A percentile compares a stretch with the other conserved stretches of the same genome.
These are phyloP conservation scores for Nibea albiflora DNA, from an alignment of 2,113 vertebrate species.

Conservation along the genomic window DNA sequence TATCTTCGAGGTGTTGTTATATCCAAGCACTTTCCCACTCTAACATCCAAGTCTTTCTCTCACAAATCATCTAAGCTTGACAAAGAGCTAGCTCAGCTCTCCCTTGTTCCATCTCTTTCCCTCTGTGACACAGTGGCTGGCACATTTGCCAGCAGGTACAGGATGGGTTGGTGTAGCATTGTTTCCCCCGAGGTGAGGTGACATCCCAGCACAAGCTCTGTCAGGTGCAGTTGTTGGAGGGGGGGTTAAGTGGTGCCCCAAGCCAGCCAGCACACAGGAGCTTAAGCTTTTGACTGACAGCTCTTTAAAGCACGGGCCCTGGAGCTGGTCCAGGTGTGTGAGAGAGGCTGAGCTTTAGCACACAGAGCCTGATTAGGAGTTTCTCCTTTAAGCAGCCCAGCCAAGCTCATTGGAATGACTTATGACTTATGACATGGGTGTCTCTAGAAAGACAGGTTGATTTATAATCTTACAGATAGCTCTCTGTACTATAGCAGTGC, in stretches of 20 bases:
- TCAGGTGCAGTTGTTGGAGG: slow-evolving; percentile 53
- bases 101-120: not conserved
- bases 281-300: slow-evolving; percentile 77
- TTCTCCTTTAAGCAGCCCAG: slow-evolving; percentile 30
- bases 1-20: slow-evolving; percentile 45
- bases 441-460: slow-evolving; percentile 42
- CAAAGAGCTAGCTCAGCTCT: slow-evolving; percentile 1
- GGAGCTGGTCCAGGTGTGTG: slow-evolving; percentile 79
- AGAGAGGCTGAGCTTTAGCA: slow-evolving; percentile 29
- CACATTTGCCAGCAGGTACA: slow-evolving; percentile 47
- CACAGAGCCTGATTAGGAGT: slow-evolving; percentile 44
- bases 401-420: slow-evolving; percentile 31
- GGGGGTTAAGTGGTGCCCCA: slow-evolving; percentile 69
- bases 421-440: slow-evolving; percentile 31
- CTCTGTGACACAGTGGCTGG: slow-evolving; percentile 15
- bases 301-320: slow-evolving; percentile 66
- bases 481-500: not conserved
- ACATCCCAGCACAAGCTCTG: slow-evolving; percentile 60
- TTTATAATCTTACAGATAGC: slow-evolving; percentile 34
- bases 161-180: slow-evolving; percentile 30
- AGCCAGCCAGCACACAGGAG: slow-evolving; percentile 66
- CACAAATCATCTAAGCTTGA: slow-evolving; percentile 13
- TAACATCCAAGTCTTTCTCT: slow-evolving; percentile 27
- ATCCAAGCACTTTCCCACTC: slow-evolving; percentile 52
- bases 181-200: slow-evolving; percentile 44